Evolutionary conservation across 2,797 vertebrate genomes (phyloP).

Genomic region (Cyprinella venusta): DNA sequence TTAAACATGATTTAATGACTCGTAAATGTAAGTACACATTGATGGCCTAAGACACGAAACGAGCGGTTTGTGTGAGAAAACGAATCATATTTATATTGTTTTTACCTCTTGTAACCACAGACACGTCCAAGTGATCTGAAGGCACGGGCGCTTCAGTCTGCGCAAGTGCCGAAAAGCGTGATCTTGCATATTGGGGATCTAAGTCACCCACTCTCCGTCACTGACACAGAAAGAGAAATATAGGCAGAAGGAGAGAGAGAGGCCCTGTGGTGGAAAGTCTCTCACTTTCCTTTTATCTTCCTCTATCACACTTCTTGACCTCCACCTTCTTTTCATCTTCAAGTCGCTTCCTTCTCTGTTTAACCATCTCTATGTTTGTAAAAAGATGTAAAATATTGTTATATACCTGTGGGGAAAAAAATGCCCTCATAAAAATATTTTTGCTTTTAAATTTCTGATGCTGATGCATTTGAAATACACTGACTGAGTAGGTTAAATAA

Average conservation of each 20-base stretch:
- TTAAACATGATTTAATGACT: too few species aligned
- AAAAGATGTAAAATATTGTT: too few species aligned
- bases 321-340: conserved; percentile 13
- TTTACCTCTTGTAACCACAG: too few species aligned
- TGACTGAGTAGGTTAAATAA: not conserved
- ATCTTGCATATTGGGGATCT: not conserved
- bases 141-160: too few species aligned
- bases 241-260: conserved; percentile 18
- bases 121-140: too few species aligned
- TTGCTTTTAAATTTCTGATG: not conserved
- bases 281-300: conserved; percentile 44
- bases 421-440: not conserved
- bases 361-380: conserved; percentile 22
- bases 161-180: too few species aligned
- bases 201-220: not conserved
- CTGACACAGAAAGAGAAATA: not conserved
- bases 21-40: too few species aligned
- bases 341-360: conserved; percentile 36
- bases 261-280: conserved; percentile 35
- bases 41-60: too few species aligned
- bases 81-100: too few species aligned
- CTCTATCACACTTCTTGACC: conserved; percentile 12
- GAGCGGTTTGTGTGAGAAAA: too few species aligned
- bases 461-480: not conserved
- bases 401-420: too few species aligned